Conservation (phyloP, 2,797 vertebrate species). For the Cetoscarus ocellatus region DNA sequence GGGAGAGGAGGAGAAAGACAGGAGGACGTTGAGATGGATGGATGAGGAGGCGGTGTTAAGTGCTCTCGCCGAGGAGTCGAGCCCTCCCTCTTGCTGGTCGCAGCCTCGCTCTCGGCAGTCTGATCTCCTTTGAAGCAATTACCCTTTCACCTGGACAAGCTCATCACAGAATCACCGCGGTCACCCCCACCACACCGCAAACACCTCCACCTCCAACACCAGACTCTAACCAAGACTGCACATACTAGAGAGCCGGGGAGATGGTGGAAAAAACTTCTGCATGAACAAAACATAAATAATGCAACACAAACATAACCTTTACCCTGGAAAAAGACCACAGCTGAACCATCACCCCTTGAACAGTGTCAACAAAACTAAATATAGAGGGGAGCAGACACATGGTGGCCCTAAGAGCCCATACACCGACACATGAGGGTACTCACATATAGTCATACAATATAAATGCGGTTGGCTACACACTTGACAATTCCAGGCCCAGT, state of each 20-base stretch:
- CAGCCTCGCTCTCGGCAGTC: constrained; percentile 71
- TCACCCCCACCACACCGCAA: constrained; percentile 27
- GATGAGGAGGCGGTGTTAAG: constrained; percentile 77
- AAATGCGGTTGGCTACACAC: too few species aligned
- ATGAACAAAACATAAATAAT: constrained; percentile 1
- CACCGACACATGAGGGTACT: too few species aligned
- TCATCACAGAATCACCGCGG: constrained; percentile 76
- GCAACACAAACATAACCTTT: neutral
- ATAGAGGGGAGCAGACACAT: neutral
- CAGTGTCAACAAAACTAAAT: neutral
- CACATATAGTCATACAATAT: too few species aligned
- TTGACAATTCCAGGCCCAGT: too few species aligned
- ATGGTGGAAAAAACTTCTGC: constrained; percentile 3
- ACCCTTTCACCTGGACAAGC: constrained; percentile 90
- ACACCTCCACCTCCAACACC: neutral
- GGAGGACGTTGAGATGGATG: constrained; percentile 51
- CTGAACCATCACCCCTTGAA: neutral
- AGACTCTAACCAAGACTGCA: constrained; percentile 40
- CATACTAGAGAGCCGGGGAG: constrained; percentile 7
- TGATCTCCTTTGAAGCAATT: constrained; percentile 91
- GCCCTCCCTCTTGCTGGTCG: constrained; percentile 71
- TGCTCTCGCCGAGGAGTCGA: constrained; percentile 77
- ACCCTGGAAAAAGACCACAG: neutral
- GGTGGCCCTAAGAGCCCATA: neutral
- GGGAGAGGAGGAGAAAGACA: constrained; percentile 38